Percentiles rank a stretch among this genome's conserved stretches.
These are phyloP conservation scores for Caracal caracal DNA, from an alignment of 2,113 vertebrate genomes.

Conservation along the genomic window DNA sequence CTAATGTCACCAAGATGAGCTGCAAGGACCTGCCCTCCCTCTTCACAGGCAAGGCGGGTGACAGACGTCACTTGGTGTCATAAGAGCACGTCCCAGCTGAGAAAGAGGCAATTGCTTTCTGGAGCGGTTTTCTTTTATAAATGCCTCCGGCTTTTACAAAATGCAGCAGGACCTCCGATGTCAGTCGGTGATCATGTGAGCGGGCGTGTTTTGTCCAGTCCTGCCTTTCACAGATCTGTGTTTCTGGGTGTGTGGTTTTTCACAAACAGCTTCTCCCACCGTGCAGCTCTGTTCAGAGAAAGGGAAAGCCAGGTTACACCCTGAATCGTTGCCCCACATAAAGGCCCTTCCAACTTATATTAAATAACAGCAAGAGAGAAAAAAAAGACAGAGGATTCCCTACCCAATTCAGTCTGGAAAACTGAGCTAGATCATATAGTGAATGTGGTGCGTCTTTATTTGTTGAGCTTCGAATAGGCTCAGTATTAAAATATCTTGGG, in stretches of 20 bases:
- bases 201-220: not conserved
- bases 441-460: not conserved
- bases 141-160: not conserved
- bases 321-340: fast-evolving
- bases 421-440: not conserved
- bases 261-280: not conserved
- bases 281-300: not conserved
- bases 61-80: not conserved
- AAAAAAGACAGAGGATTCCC: not conserved
- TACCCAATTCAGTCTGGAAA: not conserved
- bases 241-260: not conserved
- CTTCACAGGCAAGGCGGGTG: fast-evolving
- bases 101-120: not conserved
- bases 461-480: not conserved
- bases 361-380: not conserved
- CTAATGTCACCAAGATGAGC: not conserved
- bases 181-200: too few relatives aligned
- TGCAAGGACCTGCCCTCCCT: not conserved
- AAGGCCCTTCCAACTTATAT: fast-evolving
- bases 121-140: not conserved
- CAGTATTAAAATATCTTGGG: too few relatives aligned
- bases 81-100: not conserved
- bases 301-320: not conserved
- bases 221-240: not conserved
- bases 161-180: not conserved